Base-by-base conservation (phyloP, 2,797 vertebrate genomes). In the Morus bassanus region DNA sequence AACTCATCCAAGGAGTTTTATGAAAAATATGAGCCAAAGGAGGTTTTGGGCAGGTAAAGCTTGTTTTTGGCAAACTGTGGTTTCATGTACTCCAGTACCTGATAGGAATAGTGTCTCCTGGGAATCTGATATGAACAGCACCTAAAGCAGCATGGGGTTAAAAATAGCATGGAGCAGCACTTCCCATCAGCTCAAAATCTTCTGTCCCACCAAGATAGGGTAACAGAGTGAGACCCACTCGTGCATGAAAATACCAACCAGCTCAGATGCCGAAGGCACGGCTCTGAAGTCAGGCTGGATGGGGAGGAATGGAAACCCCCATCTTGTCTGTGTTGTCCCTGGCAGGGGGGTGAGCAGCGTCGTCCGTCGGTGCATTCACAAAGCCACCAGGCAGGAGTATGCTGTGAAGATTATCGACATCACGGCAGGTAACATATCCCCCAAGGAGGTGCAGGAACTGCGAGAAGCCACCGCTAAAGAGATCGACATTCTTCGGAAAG, bases 381-480 rank as follows among this genome's bases (percentile, higher is more conserved):
- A 99, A 88, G 97, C 61, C 63, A 99, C 98, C 0, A 93, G 97
- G 72, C 97, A 98, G 96, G 99, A 99, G 17, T 99, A 99, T 0
- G 99, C 99, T 0, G 99, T 99, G 86, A 99, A 99, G 97, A 98
- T 99, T 95, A 99, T 99, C 0, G 99, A 99, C 96, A 98, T 99
- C 97, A 99, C 99, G 0, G 99, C 99, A 0, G 99, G 99, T 69
- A 99, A 98, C 97, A 98, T 98, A 80, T 99, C 97, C 13, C 70
- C 98, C 1, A 87, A 98, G 87, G 99, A 99, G 98, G 98, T 99
- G 5, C 97, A 98, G 95, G 99, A 99, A 93, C 98, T 99, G 96
- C 97, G 98, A 33, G 98, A 98, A 50, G 98, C 99, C 25, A 99
- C 99, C 0, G 11, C 98, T 48, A 99, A 99, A 97, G 99, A 99